Evolutionary conservation across 2,888 invertebrate genomes (phyloP).

Genomic region (Odontothrips loti): DNA sequence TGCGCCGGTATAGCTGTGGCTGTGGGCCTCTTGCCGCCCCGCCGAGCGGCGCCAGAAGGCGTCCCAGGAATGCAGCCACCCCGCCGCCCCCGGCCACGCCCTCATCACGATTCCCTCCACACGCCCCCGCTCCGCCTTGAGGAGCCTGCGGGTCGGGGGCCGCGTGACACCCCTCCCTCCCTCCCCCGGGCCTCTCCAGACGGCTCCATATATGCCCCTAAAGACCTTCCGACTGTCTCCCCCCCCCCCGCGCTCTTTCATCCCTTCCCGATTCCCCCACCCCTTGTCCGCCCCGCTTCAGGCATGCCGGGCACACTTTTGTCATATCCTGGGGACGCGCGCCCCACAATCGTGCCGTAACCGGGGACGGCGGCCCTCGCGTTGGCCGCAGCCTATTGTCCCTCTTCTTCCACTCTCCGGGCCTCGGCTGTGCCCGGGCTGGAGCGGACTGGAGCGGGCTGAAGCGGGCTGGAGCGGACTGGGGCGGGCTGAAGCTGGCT

Average conservation of each 20-base stretch:
- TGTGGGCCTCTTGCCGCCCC: not conserved
- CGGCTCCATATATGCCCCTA: not conserved
- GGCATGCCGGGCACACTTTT: not conserved
- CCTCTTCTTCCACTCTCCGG: not conserved
- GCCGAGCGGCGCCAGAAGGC: not conserved
- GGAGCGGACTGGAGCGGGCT: too few species aligned
- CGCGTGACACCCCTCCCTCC: not conserved
- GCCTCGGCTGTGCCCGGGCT: too few species aligned
- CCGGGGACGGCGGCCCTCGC: not conserved
- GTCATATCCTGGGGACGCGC: not conserved
- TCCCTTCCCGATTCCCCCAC: not conserved
- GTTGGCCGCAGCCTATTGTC: not conserved
- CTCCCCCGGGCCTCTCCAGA: not conserved
- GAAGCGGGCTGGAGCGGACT: not conserved
- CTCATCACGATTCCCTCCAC: constrained; percentile 3
- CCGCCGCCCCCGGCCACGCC: not conserved
- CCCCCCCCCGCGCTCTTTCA: not conserved
- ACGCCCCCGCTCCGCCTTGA: not conserved
- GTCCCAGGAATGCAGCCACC: not conserved
- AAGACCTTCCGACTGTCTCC: not conserved
- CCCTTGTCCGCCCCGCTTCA: not conserved
- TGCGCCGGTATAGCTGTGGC: not conserved
- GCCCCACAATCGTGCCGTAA: not conserved
- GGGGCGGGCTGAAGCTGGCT: not conserved
- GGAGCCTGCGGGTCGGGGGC: not conserved